Evolutionary conservation across 2,888 invertebrate species (phyloP), one percentile per base, ranked within the genome.

Genomic region (Hyalella azteca): DNA sequence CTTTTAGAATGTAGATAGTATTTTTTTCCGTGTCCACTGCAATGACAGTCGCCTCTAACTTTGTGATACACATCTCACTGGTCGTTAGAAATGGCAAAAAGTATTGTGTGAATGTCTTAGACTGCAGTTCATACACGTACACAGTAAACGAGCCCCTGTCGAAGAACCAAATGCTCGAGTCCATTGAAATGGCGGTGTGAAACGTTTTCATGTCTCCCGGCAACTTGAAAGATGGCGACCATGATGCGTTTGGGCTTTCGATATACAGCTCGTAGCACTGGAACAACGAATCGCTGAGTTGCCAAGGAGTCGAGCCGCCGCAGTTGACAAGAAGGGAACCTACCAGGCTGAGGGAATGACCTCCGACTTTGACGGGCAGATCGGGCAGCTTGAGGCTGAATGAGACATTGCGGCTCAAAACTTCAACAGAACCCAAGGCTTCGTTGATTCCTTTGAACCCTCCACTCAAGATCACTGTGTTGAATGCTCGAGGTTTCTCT

Each of bases 171-270:
- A 66, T 36, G 7, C 36, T 29, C 36, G 32, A 36, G 66, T 29
- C 66, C 3, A 66, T 4, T 0, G 36, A 32, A 15, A 66, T 36
- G 66, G 66, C 66, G 1, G 36, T 36, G 4, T 66, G 66, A 39
- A 66, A 66, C 36, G 66, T 66, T 36, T 66, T 66, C 66, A 66
- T 66, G 13, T 66, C 66, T 66, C 19, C 13, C n/a, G 66, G 66
- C 19, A 66, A 39, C n/a, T 66, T 19, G n/a, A 66, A 66, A 9
- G 66, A 3, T 15, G 36, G 36, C n/a, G n/a, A 19, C 66, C 66
- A 66, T n/a, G 39, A 15, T n/a, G 66, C 15, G 36, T 32, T 36
- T 4, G 60, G 66, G 19, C 66, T 66, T 13, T 32, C n/a, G 9
- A 66, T 36, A 29, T 66, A n/a, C 36, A 66, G 19, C 15, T 32